Evolutionary conservation across 2,888 invertebrate genomes (phyloP), one percentile per base, ranked within the genome.

Genomic region (Tiliacea aurago): DNA sequence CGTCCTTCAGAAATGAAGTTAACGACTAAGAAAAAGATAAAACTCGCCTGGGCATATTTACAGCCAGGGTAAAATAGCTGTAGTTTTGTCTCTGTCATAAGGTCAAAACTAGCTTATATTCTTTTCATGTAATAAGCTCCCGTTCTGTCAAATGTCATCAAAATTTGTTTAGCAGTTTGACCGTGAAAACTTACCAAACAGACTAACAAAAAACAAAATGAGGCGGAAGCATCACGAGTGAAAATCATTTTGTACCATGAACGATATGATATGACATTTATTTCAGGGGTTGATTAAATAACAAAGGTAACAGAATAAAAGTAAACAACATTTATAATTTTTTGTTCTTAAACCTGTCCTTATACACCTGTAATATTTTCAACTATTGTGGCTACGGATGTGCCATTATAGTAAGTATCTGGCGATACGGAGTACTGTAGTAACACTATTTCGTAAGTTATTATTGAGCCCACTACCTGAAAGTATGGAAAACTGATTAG

Each of bases 381-480:
- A 58, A 64, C 37, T 1, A 51, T 51, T 1, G 53, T 28, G 2
- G 51, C 11, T 1, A 43, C 18, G 0, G 23, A 61, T 7, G 76
- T 67, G 4, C 33, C 13, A 7, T 76, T 81, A 11, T 61, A 43
- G 13, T 45, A 53, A 20, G 71, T 0, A 0, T 55, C 20, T 45
- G 84, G 82, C 4, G 76, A 45, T n/a, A 65, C n/a, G 2, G 84
- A 76, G 47, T 91, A 87, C 70, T 92, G 91, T 0, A 92, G 68
- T n/a, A 92, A 74, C 0, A 91, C 89, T 37, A 92, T 68, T 66
- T 91, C 91, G 53, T 91, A 91, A 0, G 91, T 91, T 10, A 92
- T 86, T 62, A 91, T 88, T 0, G 89, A 89, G 0, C 88, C 89
- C 18, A 90, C 70, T 0, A 91, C 87, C 92, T 92, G 88, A 43